These are phyloP conservation scores for Propithecus perrieri DNA, from an alignment of 2,797 vertebrate genomes.

Conservation along the genomic window DNA sequence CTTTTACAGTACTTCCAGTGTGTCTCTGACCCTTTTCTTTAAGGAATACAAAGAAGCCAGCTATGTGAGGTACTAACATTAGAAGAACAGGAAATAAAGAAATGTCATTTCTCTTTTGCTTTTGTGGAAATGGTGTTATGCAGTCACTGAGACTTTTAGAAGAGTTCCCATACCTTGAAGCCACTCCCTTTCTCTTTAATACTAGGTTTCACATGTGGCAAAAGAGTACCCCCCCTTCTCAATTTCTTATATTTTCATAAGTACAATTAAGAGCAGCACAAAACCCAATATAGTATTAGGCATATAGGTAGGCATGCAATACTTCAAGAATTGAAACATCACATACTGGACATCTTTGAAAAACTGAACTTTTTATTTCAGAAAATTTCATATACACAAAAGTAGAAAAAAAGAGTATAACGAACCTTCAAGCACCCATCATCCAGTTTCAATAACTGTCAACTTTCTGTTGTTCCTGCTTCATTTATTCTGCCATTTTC, in stretches of 20 bases:
- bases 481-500: slow-evolving; percentile 29
- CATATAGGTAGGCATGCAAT: neutral
- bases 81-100: neutral
- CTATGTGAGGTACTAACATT: neutral
- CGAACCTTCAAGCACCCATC: neutral
- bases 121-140: neutral
- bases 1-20: neutral
- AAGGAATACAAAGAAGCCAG: slow-evolving; percentile 7
- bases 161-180: neutral
- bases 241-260: neutral
- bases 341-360: neutral
- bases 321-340: neutral
- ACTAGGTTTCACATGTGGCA: neutral
- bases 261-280: slow-evolving; percentile 5
- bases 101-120: slow-evolving; percentile 1
- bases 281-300: neutral
- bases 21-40: neutral
- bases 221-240: neutral
- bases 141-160: neutral
- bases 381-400: slow-evolving; percentile 28
- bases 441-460: neutral
- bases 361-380: neutral
- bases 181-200: neutral
- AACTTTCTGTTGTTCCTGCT: neutral
- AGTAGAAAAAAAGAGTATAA: neutral